These are phyloP conservation scores for Eilema griseolum DNA, from an alignment of 2,888 invertebrate species.

Conservation along the genomic window DNA sequence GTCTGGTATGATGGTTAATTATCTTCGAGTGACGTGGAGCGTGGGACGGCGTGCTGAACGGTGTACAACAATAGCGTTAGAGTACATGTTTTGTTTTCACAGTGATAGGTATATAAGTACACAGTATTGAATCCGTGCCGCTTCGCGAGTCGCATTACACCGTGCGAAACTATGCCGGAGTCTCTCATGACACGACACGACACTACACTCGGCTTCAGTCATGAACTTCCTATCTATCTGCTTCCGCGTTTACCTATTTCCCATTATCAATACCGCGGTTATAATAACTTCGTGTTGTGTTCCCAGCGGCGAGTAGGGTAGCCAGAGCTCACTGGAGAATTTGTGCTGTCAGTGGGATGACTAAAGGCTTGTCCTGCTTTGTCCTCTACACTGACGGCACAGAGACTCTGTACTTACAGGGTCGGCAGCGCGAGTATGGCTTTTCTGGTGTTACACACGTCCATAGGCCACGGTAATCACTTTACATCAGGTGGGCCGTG, in stretches of 20 bases:
- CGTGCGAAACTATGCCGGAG: conserved; percentile 77
- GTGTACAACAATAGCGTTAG: conserved; percentile 35
- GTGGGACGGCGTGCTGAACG: conserved; percentile 65
- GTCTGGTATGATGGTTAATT: conserved; percentile 35
- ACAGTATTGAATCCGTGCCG: conserved; percentile 58
- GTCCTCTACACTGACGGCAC: too few species aligned
- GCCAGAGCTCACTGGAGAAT: too few species aligned
- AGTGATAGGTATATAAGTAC: conserved; percentile 9
- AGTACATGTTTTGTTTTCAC: conserved; percentile 50
- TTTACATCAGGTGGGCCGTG: too few species aligned
- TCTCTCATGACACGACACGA: conserved; percentile 32
- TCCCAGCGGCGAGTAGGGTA: too few species aligned
- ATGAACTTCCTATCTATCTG: conserved; percentile 24
- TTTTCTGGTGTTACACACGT: too few species aligned
- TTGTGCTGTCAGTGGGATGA: too few species aligned
- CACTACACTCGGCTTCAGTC: conserved; percentile 46
- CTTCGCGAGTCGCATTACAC: conserved; percentile 67
- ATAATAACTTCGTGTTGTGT: too few species aligned
- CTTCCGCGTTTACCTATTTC: conserved; percentile 38
- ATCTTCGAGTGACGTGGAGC: conserved; percentile 55
- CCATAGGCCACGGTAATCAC: too few species aligned
- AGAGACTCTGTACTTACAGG: too few species aligned
- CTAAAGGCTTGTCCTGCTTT: too few species aligned
- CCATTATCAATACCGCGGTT: conserved; percentile 7
- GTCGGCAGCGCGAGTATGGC: too few species aligned